These are phyloP conservation scores for Decapterus maruadsi DNA, from an alignment of 2,797 vertebrate genomes.

Conservation along the genomic window DNA sequence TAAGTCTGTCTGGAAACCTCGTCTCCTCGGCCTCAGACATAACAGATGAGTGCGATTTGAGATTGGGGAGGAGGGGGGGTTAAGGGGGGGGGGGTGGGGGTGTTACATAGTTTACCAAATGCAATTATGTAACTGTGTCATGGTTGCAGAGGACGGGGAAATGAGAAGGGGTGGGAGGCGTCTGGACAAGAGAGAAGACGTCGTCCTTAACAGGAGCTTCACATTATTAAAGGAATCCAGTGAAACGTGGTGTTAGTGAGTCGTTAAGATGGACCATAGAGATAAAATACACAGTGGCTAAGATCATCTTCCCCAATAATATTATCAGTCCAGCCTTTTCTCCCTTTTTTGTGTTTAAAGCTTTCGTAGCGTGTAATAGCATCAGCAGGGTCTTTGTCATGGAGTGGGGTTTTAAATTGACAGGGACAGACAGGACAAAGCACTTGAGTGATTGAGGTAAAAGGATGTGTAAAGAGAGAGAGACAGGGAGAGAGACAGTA, in stretches of 20 bases:
- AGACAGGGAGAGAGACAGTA: constrained; percentile 31
- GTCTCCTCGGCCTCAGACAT: constrained; percentile 80
- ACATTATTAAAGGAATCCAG: neutral
- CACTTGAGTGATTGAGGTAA: constrained; percentile 37
- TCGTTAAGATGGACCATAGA: neutral
- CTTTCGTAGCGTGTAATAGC: neutral
- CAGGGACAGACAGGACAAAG: constrained; percentile 44
- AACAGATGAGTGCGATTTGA: constrained; percentile 73
- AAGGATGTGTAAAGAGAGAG: constrained; percentile 49
- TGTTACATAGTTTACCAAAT: constrained; percentile 78
- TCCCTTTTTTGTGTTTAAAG: neutral
- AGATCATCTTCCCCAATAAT: neutral
- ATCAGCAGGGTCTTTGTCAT: constrained; percentile 1
- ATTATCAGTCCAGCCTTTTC: neutral
- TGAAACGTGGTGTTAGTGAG: neutral
- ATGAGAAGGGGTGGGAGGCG: constrained; percentile 28
- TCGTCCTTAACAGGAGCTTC: neutral
- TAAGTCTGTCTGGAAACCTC: constrained; percentile 85
- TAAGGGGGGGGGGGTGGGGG: constrained; percentile 9
- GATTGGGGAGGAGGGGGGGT: constrained; percentile 40
- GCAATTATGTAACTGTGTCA: constrained; percentile 75
- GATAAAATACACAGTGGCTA: neutral
- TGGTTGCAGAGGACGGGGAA: constrained; percentile 68
- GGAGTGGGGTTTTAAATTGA: constrained; percentile 4
- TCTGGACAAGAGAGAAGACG: constrained; percentile 35